A percentile compares a stretch with the other conserved stretches of the same genome.
Evolutionary conservation across 2,797 vertebrate species (phyloP).

Genomic region (Scarus forsteni): DNA sequence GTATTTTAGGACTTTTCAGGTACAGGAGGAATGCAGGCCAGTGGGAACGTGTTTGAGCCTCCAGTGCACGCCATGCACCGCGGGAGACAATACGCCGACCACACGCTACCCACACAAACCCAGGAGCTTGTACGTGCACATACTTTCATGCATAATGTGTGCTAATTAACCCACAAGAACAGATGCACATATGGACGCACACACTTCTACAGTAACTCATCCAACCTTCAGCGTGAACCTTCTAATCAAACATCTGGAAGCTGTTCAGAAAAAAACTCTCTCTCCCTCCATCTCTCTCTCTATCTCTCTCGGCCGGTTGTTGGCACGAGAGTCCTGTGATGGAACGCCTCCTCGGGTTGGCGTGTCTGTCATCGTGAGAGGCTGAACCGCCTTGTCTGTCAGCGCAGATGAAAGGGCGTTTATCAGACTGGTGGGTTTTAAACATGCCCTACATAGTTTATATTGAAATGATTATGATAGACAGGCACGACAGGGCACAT

Average conservation of each 20-base stretch:
- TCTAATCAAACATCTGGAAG: constrained; percentile 85
- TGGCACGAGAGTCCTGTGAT: constrained; percentile 50
- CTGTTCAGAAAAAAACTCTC: constrained; percentile 50
- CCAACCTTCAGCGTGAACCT: constrained; percentile 63
- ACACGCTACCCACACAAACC: constrained; percentile 36
- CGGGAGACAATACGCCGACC: constrained; percentile 26
- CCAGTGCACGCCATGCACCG: constrained; percentile 29
- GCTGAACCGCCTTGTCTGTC: constrained; percentile 71
- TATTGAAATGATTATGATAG: constrained; percentile 79
- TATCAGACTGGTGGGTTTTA: constrained; percentile 72
- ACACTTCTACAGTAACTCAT: constrained; percentile 61
- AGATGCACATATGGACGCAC: constrained; percentile 15
- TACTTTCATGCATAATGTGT: constrained; percentile 21
- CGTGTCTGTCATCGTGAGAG: constrained; percentile 74
- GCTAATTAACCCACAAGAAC: constrained; percentile 32
- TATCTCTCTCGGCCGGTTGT: constrained; percentile 31
- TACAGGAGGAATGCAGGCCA: constrained; percentile 72
- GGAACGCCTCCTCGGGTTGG: constrained; percentile 57
- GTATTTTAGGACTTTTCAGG: constrained; percentile 50
- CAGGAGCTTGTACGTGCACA: constrained; percentile 5
- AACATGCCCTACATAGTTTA: constrained; percentile 81
- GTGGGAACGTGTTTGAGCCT: constrained; percentile 68
- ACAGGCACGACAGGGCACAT: constrained; percentile 68
- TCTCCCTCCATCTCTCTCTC: constrained; percentile 13
- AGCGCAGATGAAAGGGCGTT: constrained; percentile 70